These are phyloP conservation scores for Pecten maximus DNA, from an alignment of 2,888 invertebrate species.

Conservation along the genomic window DNA sequence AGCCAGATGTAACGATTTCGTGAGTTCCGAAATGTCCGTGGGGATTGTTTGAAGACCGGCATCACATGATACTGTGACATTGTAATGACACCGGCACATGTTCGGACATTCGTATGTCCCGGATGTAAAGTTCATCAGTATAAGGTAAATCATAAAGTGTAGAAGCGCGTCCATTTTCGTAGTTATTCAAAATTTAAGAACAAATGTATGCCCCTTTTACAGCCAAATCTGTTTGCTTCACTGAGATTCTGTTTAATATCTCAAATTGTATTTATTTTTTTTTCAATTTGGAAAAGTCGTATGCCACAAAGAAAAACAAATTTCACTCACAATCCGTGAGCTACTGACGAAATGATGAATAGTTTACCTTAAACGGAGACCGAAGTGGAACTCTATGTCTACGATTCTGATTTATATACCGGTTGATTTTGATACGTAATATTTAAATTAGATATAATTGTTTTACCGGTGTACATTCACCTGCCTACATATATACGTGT, in stretches of 20 bases:
- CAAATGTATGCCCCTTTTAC: neutral
- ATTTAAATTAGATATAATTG: constrained; percentile 1
- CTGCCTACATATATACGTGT: neutral
- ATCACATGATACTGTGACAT: neutral
- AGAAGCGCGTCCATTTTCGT: neutral
- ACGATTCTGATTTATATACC: neutral
- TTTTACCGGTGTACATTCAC: neutral
- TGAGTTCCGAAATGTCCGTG: neutral
- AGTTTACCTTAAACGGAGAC: neutral
- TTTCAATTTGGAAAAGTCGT: neutral
- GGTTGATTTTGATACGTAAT: neutral
- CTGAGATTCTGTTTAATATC: neutral
- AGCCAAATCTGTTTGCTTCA: neutral
- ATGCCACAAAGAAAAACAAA: neutral
- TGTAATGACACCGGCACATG: neutral
- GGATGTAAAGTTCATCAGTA: neutral
- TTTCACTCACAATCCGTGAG: neutral
- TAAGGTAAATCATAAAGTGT: neutral
- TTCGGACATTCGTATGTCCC: neutral
- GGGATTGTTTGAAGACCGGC: neutral
- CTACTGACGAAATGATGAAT: neutral
- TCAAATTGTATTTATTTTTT: neutral
- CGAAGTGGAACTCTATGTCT: neutral
- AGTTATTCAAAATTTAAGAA: neutral
- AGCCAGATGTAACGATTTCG: constrained; percentile 34